Percentiles rank a stretch among this genome's conserved stretches.
Evolutionary conservation across 2,797 vertebrate species (phyloP).

Genomic region (Steatocranus sp.): DNA sequence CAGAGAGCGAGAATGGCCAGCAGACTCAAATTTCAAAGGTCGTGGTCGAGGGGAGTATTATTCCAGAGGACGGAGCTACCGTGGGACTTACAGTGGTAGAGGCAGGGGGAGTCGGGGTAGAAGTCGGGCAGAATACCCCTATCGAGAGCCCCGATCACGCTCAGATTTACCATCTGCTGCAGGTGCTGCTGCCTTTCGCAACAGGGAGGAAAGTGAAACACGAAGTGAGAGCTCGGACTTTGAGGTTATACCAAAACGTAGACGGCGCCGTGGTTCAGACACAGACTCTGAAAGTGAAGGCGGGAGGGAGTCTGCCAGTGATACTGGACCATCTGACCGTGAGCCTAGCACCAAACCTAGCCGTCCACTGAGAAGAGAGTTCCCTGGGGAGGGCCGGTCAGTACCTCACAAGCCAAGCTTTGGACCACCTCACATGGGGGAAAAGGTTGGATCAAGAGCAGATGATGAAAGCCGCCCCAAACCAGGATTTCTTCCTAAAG

Average conservation of each 20-base stretch:
- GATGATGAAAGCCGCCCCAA: constrained; percentile 89
- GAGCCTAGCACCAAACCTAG: constrained; percentile 82
- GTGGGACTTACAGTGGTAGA: constrained; percentile 91
- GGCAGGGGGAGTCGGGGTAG: constrained; percentile 85
- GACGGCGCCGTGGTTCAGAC: constrained; percentile 90
- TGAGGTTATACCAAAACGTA: constrained; percentile 92
- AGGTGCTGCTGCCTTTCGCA: constrained; percentile 79
- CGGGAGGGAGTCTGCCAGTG: constrained; percentile 89
- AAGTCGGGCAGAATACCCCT: constrained; percentile 88
- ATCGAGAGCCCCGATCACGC: constrained; percentile 86
- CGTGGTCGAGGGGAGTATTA: constrained; percentile 97
- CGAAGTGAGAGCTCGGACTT: constrained; percentile 99
- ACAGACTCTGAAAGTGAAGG: constrained; percentile 97
- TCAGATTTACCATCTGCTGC: constrained; percentile 75
- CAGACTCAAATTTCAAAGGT: constrained; percentile 86
- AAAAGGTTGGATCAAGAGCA: constrained; percentile 64
- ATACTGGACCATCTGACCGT: constrained; percentile 90
- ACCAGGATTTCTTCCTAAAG: constrained; percentile 94
- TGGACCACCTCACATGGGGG: constrained; percentile 60
- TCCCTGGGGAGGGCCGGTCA: constrained; percentile 63
- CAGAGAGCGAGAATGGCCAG: constrained; percentile 79
- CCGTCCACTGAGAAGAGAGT: constrained; percentile 70
- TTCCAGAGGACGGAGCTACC: constrained; percentile 92
- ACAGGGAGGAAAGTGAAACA: constrained; percentile 95
- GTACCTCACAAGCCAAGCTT: constrained; percentile 65